These are phyloP conservation scores for Anarhynchus alexandrinus DNA, from an alignment of 2,113 vertebrate species.

Conservation along the genomic window DNA sequence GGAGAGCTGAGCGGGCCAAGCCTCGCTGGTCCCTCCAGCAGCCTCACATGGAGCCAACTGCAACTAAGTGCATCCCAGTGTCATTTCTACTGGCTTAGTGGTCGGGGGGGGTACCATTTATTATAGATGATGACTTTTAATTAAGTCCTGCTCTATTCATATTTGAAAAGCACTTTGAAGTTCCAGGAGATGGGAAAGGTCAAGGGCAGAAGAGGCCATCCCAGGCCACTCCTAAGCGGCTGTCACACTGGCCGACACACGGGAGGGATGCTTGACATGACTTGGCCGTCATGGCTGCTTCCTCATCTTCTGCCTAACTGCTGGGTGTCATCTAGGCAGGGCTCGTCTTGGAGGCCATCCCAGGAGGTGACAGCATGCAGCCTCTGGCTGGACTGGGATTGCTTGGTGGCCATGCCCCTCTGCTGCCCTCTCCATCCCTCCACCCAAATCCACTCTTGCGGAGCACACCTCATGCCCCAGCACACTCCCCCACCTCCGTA, in stretches of 20 bases:
- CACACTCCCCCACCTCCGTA: not conserved
- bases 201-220: not conserved
- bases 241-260: fast-evolving
- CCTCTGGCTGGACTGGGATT: not conserved
- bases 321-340: not conserved
- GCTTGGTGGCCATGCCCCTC: not conserved
- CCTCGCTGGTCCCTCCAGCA: not conserved
- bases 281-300: not conserved
- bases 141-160: constrained; percentile 21
- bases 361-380: not conserved
- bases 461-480: not conserved
- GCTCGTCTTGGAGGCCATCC: not conserved
- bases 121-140: not conserved
- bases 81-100: not conserved
- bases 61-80: not conserved
- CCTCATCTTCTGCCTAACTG: not conserved
- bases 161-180: constrained; percentile 27
- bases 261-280: not conserved
- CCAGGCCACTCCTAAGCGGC: not conserved
- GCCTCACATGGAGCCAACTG: not conserved
- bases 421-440: not conserved
- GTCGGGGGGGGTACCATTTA: not conserved
- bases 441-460: not conserved
- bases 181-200: not conserved
- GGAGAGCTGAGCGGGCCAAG: not conserved